A percentile compares a stretch with the other conserved stretches of the same genome.
phyloP scores from a whole-genome alignment of 2,797 vertebrate species.

The Hoplostethus mediterraneus region DNA sequence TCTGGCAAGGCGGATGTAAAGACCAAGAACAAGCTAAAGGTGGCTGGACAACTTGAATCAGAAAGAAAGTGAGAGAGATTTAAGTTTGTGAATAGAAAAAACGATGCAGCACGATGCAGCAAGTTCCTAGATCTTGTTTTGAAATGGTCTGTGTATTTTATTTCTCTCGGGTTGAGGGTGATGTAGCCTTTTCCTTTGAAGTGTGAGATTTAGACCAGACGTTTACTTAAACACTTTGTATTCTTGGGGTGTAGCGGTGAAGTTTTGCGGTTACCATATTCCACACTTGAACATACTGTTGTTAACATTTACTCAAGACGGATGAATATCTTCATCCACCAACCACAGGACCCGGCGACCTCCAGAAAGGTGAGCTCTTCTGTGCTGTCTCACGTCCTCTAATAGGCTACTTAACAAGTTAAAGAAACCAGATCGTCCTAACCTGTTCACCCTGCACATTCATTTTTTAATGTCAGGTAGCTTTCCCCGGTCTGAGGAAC shows the following conservation, averaged over 20 bases:
- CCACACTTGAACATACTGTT: slow-evolving; percentile 30
- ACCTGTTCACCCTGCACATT: slow-evolving; percentile 52
- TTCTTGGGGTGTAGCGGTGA: slow-evolving; percentile 1
- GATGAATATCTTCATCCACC: slow-evolving; percentile 50
- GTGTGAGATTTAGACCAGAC: slow-evolving; percentile 23
- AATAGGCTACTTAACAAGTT: too few species aligned
- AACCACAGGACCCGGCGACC: slow-evolving; percentile 55
- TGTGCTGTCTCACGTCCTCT: slow-evolving; percentile 14
- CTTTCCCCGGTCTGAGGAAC: not conserved
- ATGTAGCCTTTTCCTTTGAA: too few species aligned
- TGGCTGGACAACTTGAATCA: slow-evolving; percentile 32
- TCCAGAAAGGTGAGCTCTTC: slow-evolving; percentile 54
- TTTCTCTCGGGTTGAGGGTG: too few species aligned
- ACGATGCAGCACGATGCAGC: not conserved
- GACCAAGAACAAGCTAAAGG: slow-evolving; percentile 26
- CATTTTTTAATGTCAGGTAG: slow-evolving; percentile 24
- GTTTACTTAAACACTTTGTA: slow-evolving; percentile 16
- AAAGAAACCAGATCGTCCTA: not conserved
- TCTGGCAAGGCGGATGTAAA: slow-evolving; percentile 14
- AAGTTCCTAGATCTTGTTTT: slow-evolving; percentile 23
- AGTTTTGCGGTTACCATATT: slow-evolving; percentile 37
- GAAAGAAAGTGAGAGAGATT: slow-evolving; percentile 40
- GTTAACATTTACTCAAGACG: slow-evolving; percentile 42
- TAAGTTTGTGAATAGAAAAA: slow-evolving; percentile 30
- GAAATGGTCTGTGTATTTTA: slow-evolving; percentile 30